A percentile compares a stretch with the other conserved stretches of the same genome.
Evolutionary conservation across 2,113 vertebrate genomes (phyloP).

Genomic region (Erythrolamprus reginae): DNA sequence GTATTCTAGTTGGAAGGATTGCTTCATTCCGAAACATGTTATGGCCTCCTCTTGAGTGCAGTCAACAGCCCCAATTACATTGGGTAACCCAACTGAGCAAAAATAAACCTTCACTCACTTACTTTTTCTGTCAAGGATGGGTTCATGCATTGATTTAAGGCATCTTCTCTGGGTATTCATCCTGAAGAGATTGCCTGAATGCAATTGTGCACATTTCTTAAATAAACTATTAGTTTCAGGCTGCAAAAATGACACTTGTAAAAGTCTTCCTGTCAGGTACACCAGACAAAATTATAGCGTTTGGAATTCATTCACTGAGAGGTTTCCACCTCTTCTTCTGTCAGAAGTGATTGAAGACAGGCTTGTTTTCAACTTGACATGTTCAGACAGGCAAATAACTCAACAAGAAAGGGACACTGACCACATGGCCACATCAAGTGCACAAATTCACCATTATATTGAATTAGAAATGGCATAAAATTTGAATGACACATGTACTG

Average conservation of each 20-base stretch:
- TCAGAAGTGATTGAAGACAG: neutral
- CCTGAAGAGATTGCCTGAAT: slow-evolving; percentile 4
- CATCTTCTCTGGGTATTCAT: neutral
- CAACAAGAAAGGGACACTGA: neutral
- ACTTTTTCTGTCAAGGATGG: neutral
- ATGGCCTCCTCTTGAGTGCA: neutral
- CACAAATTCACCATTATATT: neutral
- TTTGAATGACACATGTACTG: neutral
- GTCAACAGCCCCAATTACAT: slow-evolving; percentile 12
- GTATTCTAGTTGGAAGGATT: neutral
- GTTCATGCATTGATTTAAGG: neutral
- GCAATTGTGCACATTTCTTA: neutral
- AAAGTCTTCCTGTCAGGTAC: neutral
- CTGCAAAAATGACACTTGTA: neutral
- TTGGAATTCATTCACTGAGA: neutral
- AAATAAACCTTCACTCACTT: slow-evolving; percentile 8
- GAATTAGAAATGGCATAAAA: neutral
- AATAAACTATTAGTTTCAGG: slow-evolving; percentile 6
- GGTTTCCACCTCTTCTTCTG: neutral
- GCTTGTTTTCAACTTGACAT: neutral
- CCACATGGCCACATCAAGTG: neutral
- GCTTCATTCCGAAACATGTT: slow-evolving; percentile 13
- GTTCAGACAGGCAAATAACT: neutral
- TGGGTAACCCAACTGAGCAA: slow-evolving; percentile 20
- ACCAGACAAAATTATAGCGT: neutral